Conservation (phyloP, 2,797 vertebrate genomes). For the Busarellus nigricollis region DNA sequence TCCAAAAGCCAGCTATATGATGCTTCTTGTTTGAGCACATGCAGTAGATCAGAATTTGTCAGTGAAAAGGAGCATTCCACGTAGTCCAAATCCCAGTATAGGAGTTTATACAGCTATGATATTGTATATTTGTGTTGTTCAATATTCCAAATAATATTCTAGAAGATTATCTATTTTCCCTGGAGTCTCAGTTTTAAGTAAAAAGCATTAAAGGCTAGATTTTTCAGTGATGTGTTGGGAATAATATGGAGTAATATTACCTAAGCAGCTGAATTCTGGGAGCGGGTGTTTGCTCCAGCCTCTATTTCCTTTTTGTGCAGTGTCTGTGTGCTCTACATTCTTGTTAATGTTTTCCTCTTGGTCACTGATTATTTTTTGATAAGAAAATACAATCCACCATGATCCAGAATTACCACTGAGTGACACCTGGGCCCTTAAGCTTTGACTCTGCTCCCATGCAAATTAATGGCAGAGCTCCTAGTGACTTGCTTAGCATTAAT, state of each 20-base stretch:
- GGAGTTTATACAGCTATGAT: not conserved
- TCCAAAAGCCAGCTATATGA: not conserved
- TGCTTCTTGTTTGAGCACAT: not conserved
- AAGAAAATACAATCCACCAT: not conserved
- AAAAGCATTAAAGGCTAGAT: not conserved
- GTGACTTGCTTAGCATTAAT: not conserved
- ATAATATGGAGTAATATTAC: not conserved
- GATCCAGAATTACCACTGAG: not conserved
- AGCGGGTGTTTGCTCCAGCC: fast-evolving
- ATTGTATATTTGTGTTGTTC: not conserved
- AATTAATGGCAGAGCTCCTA: not conserved
- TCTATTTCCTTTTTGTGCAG: not conserved
- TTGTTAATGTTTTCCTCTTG: not conserved
- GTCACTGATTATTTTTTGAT: not conserved
- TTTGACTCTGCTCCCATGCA: not conserved
- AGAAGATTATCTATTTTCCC: not conserved
- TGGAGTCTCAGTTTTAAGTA: not conserved
- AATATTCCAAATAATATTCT: not conserved
- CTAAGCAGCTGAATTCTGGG: not conserved
- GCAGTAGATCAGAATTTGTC: not conserved
- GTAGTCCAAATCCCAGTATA: not conserved
- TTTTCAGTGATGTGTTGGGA: not conserved
- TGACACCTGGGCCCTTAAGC: not conserved
- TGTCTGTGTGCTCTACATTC: not conserved
- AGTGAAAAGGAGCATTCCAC: not conserved